These are phyloP conservation scores for Chaetura pelagica DNA, from an alignment of 2,113 vertebrate genomes.

Conservation along the genomic window DNA sequence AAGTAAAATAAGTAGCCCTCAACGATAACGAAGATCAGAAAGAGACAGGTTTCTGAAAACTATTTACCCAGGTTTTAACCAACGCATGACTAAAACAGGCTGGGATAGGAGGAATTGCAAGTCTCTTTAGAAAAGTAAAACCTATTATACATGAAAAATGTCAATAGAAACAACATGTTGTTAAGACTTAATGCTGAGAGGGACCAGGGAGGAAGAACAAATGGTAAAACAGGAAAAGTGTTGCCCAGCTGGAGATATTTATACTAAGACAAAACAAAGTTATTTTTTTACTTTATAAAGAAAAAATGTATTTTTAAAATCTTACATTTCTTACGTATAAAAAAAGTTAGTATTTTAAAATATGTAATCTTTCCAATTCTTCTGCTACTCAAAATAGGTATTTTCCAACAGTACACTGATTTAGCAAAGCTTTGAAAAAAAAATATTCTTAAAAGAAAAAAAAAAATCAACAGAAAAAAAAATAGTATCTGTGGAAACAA, in stretches of 20 bases:
- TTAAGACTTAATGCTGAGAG: background rate
- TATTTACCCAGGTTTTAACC: background rate
- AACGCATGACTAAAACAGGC: background rate
- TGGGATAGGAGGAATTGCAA: background rate
- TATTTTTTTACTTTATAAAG: background rate
- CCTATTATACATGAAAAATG: background rate
- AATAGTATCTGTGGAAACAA: background rate
- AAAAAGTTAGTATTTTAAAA: background rate
- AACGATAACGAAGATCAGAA: background rate
- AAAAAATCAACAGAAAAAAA: conserved; percentile 9
- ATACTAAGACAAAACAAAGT: background rate
- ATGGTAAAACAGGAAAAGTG: background rate
- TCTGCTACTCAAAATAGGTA: background rate
- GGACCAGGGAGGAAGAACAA: background rate
- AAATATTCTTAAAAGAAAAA: background rate
- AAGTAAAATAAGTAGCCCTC: background rate
- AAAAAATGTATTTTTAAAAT: background rate
- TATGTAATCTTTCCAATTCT: background rate
- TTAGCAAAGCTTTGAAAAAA: background rate
- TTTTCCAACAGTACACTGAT: background rate
- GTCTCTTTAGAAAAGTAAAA: background rate
- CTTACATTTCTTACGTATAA: too few species aligned
- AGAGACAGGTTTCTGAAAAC: background rate
- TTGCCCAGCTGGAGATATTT: background rate
- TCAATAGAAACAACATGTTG: background rate